Base-by-base conservation (phyloP, 2,113 vertebrate species). In the Aspidoscelis tigris region DNA sequence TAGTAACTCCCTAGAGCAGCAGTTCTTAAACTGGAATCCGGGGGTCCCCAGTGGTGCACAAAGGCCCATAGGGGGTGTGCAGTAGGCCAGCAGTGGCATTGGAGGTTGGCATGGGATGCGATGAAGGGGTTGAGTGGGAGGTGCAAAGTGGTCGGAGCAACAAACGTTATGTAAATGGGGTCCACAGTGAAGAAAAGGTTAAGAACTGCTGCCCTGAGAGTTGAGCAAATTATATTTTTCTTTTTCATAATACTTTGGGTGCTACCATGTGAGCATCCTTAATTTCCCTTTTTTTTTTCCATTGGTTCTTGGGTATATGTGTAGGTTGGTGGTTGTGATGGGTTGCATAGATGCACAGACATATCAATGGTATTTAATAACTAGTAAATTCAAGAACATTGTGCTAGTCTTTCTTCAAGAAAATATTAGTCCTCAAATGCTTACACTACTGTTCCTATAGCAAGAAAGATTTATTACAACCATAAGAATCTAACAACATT, bases 371-470 rank as follows among this genome's bases (percentile, higher is more conserved):
- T 33, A 33, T 33, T 33, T 33, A 33, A 33, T 33, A 33, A 33
- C 33, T 47, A 72, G 47, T 65, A 20, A 16, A 83, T n/a, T n/a
- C 72, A 75, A 64, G 24, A 71, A 58, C 21, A 81, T 16, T 11
- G 50, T 72, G 47, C 69, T 11, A 72, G 53, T 41, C 2, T 78
- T 21, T 47, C 47, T 33, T 77, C 53, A 33, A 7, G 12, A 66
- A 43, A 66, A 68, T 69, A 50, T 69, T 78, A 21, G 76, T 43
- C 33, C 53, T 53, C 18, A 33, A 24, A 50, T 0, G 70, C 44
- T 64, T 86, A 84, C 78, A 80, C 26, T 3, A 3, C 41, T 43
- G 70, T 50, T 74, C 61, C 47, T 71, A 33, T 6, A 83, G 39
- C 33, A 71, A 43, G 33, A 50, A 74, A 39, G 33, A 61, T 6